These are phyloP conservation scores for Xylocopa sonorina DNA, from an alignment of 1,140 invertebrate species.

Conservation along the genomic window DNA sequence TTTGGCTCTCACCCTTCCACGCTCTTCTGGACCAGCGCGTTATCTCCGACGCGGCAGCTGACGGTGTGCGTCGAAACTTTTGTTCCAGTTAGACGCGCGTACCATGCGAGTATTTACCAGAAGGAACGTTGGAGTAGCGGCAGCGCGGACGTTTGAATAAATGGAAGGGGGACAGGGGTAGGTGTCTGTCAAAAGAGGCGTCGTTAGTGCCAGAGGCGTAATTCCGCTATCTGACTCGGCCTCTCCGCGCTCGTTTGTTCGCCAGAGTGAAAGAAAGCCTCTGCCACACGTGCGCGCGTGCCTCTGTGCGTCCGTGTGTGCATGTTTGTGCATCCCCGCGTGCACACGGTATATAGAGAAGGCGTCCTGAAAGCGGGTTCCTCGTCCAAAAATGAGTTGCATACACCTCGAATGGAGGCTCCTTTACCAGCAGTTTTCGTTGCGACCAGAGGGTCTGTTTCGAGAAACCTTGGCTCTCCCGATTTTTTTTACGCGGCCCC, in stretches of 20 bases:
- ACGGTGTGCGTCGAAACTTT: slow-evolving; percentile 58
- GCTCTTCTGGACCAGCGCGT: background rate
- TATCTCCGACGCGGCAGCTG: slow-evolving; percentile 49
- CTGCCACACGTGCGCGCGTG: too few relatives aligned
- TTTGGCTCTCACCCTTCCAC: too few relatives aligned
- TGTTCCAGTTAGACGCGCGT: slow-evolving; percentile 52
- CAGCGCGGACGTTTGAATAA: slow-evolving; percentile 1
- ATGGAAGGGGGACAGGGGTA: background rate
- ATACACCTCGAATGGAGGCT: background rate
- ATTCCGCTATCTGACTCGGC: slow-evolving; percentile 55
- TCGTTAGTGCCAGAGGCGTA: slow-evolving; percentile 51
- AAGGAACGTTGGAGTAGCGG: slow-evolving; percentile 25
- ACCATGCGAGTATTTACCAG: slow-evolving; percentile 36
- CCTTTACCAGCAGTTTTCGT: background rate
- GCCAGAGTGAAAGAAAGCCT: background rate
- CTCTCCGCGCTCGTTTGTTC: slow-evolving; percentile 37
- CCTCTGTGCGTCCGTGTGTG: slow-evolving; percentile 2
- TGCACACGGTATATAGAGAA: too few relatives aligned
- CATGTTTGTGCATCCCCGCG: background rate
- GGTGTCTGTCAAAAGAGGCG: slow-evolving; percentile 56
- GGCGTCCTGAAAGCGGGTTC: background rate
- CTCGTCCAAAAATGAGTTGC: background rate
- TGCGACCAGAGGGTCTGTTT: background rate
- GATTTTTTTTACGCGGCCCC: background rate
- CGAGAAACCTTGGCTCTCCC: background rate